Base-by-base conservation (phyloP, 2,113 vertebrate genomes). In the Hippocampus comes region DNA sequence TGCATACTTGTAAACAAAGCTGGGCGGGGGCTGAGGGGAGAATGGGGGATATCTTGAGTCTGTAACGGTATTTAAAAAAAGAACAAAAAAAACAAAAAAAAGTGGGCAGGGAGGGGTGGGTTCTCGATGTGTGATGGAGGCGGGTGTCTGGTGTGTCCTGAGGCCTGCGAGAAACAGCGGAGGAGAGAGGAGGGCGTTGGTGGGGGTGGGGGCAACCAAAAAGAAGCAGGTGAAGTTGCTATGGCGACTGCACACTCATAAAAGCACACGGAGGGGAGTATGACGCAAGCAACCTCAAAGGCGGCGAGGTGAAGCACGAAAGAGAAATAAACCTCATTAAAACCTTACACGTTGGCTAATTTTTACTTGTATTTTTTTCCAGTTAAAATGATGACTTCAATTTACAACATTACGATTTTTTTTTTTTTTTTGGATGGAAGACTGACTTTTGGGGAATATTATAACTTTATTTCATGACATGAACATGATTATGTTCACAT, bases 101-200 rank as follows among this genome's bases (percentile, higher is more conserved):
- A 41, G 46, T 9, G 61, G 15, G n/a, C 3, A 2, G 43, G 27
- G 15, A 43, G 65, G 43, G 6, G 51, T 21, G 77, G 76, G 66
- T 59, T 67, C 64, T 82, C 43, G 89, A 90, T 93, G 92, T 93
- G 91, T 91, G 92, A 93, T 91, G 90, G 92, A 91, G 88, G 89
- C 90, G 86, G 85, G 88, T 88, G 88, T 91, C 90, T 91, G 76
- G 90, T 83, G 78, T 88, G 88, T 90, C 86, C 85, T 87, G 82
- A 88, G 83, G 89, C 84, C 91, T 92, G 69, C 63, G 72, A 85
- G 80, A 81, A 57, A 82, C 30, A 21, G 63, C 68, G 34, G 53
- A 53, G 53, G n/a, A 71, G 9, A 59, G 2, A 42, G 10, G 74
- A 12, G 34, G 23, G 34, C 5, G 5, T 38, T 38, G 34, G 34